A percentile compares a stretch with the other conserved stretches of the same genome.
Evolutionary conservation across 2,888 invertebrate genomes (phyloP).

Genomic region (Corythucha ciliata): DNA sequence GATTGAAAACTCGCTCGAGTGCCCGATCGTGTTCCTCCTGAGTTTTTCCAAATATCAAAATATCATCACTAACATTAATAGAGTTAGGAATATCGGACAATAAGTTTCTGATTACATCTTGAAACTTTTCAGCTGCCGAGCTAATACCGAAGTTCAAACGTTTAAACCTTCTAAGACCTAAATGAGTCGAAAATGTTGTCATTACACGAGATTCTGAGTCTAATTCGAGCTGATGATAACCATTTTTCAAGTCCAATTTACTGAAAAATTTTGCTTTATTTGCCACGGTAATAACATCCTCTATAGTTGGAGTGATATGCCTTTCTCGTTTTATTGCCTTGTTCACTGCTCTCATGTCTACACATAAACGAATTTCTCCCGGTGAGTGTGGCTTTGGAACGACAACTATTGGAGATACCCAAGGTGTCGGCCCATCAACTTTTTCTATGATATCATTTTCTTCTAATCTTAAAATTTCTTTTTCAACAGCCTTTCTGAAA

Average conservation of each 20-base stretch:
- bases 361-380: background rate
- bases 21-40: conserved; percentile 37
- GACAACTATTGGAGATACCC: conserved; percentile 11
- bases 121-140: conserved; percentile 42
- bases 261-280: conserved; percentile 32
- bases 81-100: conserved; percentile 38
- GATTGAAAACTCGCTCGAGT: conserved; percentile 33
- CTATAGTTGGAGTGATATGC: conserved; percentile 1
- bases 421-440: conserved; percentile 6
- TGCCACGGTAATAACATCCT: background rate
- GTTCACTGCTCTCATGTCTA: conserved; percentile 12
- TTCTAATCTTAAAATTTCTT: background rate
- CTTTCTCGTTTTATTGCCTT: conserved; percentile 1
- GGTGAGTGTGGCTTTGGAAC: background rate
- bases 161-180: conserved; percentile 29
- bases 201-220: conserved; percentile 37
- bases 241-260: conserved; percentile 40
- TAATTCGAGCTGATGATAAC: conserved; percentile 40
- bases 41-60: conserved; percentile 38
- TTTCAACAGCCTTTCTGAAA: background rate
- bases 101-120: conserved; percentile 40
- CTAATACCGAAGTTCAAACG: background rate
- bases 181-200: conserved; percentile 40
- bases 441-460: conserved; percentile 13
- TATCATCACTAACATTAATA: conserved; percentile 41